A percentile compares a stretch with the other conserved stretches of the same genome.
These are phyloP conservation scores for Bombus ignitus DNA, from an alignment of 1,140 invertebrate species.

Conservation along the genomic window DNA sequence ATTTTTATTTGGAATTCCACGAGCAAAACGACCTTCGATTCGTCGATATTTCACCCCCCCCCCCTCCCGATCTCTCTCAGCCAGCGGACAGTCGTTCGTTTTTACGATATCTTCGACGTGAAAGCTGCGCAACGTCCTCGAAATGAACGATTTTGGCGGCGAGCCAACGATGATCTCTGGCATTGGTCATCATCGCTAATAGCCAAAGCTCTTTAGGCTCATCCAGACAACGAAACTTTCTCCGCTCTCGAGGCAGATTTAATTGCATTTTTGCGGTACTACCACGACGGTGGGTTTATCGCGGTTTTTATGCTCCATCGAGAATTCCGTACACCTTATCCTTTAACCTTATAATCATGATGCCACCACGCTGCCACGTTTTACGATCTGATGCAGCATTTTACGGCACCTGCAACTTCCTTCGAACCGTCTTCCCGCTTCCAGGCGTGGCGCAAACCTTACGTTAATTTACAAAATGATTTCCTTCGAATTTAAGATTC, in stretches of 20 bases:
- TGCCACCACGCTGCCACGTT: background rate
- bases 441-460: too few species aligned
- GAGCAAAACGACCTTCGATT: background rate
- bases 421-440: background rate
- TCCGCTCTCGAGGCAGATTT: conserved; percentile 56
- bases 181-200: conserved; percentile 47
- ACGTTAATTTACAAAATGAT: background rate
- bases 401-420: conserved; percentile 9
- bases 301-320: conserved; percentile 64
- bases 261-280: conserved; percentile 67
- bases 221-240: conserved; percentile 6
- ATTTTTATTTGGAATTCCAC: conserved; percentile 6
- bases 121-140: conserved; percentile 22
- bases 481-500: background rate
- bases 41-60: background rate
- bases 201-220: conserved; percentile 10
- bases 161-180: conserved; percentile 31
- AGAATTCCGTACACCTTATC: conserved; percentile 14
- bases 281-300: conserved; percentile 62
- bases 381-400: background rate
- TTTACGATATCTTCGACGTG: conserved; percentile 13
- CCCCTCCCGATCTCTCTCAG: background rate
- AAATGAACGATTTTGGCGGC: conserved; percentile 8
- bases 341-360: conserved; percentile 55
- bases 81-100: background rate